Base-by-base conservation (phyloP, 2,888 invertebrate species). In the Lepas anatifera region DNA sequence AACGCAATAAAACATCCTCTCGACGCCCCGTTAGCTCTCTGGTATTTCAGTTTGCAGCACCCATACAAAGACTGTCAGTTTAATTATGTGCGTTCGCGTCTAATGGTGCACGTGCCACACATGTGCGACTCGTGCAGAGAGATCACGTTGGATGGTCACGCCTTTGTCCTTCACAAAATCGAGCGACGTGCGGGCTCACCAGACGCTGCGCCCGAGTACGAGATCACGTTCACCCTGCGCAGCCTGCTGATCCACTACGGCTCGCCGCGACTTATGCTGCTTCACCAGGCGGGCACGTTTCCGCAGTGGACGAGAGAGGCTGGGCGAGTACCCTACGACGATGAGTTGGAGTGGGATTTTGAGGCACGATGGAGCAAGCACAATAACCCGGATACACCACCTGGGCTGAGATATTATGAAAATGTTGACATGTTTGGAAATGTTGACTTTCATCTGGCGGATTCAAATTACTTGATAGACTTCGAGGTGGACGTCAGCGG, bases 171-270 rank as follows among this genome's bases (percentile, higher is more conserved):
- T 37, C 66, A 66, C 39, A n/a, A 25, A 3, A 66, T 66, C 16
- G 25, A 25, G 16, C 37, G 66, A 0, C 37, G n/a, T 2, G 1
- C 25, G 13, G 39, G 66, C n/a, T n/a, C n/a, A n/a, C 39, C 39
- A 25, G 39, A 22, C 7, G 39, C 39, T 11, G 13, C 7, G n/a
- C 66, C 66, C n/a, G 39, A 27, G 25, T 66, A 66, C 16, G 66
- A 66, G 27, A 66, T 66, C 66, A 25, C 7, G 13, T 66, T 66
- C 39, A 66, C 22, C 25, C 66, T 66, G 66, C 37, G 66, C 37
- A 25, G 58, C 32, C 22, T 3, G 4, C 6, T 35, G 18, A 1
- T 41, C 8, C 4, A 7, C 25, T 3, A 2, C 25, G 39, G 25
- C 39, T 39, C 39, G 13, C 66, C 66, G 13, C 39, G 37, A 1